These are phyloP conservation scores for Cinclus cinclus DNA, from an alignment of 2,113 vertebrate genomes.

Conservation along the genomic window DNA sequence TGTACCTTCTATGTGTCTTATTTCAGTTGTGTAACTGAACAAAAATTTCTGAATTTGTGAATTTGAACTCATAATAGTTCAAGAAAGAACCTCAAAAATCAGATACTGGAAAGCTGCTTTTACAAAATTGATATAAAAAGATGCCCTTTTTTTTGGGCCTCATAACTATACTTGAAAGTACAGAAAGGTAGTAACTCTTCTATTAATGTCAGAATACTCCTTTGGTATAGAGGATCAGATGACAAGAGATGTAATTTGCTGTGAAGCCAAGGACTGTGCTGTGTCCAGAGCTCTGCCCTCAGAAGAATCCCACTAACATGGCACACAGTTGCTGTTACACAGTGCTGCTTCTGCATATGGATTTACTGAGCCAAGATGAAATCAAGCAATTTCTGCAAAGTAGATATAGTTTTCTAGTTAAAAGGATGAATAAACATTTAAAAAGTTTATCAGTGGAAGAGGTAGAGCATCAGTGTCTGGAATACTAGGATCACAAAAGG, in stretches of 20 bases:
- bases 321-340: neutral
- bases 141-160: neutral
- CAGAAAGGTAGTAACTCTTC: neutral
- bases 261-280: neutral
- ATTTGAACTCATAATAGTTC: neutral
- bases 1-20: neutral
- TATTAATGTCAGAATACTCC: neutral
- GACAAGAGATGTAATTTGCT: neutral
- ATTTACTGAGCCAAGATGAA: neutral
- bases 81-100: neutral
- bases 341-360: neutral
- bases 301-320: neutral
- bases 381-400: neutral
- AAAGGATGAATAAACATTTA: neutral
- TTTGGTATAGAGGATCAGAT: neutral
- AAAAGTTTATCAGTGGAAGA: neutral
- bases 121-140: neutral
- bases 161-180: neutral
- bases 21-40: neutral
- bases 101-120: neutral
- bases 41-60: neutral
- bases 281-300: neutral
- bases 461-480: neutral
- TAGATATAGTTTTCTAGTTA: neutral
- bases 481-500: neutral